Percentiles rank a stretch among this genome's conserved stretches.
These are phyloP conservation scores for Clarias gariepinus DNA, from an alignment of 2,113 vertebrate species.

Conservation along the genomic window DNA sequence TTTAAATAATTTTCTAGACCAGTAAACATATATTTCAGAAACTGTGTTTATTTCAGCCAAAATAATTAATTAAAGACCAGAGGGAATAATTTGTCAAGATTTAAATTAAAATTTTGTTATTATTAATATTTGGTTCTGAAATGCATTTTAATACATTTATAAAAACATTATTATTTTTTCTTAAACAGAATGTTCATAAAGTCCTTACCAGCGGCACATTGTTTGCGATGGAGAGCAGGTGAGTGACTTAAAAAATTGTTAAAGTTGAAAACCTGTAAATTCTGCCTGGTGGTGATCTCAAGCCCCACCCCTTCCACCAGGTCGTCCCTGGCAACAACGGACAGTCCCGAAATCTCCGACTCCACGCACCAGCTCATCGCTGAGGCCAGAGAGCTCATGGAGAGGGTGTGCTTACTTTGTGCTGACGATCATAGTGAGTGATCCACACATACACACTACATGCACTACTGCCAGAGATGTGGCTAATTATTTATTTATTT, in stretches of 20 bases:
- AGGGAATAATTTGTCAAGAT: neutral
- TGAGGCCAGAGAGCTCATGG: conserved; percentile 74
- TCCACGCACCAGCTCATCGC: conserved; percentile 67
- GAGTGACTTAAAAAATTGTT: conserved; percentile 44
- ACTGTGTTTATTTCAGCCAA: neutral
- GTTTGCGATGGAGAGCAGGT: conserved; percentile 74
- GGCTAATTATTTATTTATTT: neutral
- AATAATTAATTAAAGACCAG: neutral
- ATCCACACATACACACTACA: neutral
- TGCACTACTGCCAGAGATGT: neutral
- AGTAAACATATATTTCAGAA: neutral
- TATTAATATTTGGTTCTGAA: neutral
- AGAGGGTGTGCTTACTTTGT: conserved; percentile 54
- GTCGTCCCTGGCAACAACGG: conserved; percentile 51
- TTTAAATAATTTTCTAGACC: neutral
- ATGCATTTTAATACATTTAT: neutral
- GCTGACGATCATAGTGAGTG: conserved; percentile 65
- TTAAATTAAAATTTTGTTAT: neutral
- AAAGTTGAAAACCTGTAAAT: neutral
- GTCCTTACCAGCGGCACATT: conserved; percentile 74
- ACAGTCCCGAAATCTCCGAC: conserved; percentile 64
- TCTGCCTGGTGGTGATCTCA: neutral
- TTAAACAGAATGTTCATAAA: conserved; percentile 83
- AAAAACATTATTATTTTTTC: neutral
- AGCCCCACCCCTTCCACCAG: conserved; percentile 21